phyloP scores from a whole-genome alignment of 2,888 invertebrate genomes.

The Drepanosiphum platanoidis region DNA sequence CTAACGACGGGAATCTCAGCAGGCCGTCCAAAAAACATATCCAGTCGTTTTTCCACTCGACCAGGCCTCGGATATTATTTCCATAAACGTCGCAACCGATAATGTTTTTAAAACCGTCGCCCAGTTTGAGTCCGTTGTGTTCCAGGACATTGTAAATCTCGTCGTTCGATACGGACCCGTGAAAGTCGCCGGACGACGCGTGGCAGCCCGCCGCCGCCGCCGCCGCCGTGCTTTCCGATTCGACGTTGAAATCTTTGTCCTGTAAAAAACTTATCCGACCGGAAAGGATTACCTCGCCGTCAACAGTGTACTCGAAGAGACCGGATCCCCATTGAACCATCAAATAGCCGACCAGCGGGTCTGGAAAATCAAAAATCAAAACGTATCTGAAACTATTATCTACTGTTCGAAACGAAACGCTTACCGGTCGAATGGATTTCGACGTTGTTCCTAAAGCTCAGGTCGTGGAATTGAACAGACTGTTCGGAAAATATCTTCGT shows the following conservation, averaged over 20 bases:
- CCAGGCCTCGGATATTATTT: not conserved
- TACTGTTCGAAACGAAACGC: too few species aligned
- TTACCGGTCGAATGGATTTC: not conserved
- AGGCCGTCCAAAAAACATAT: conserved; percentile 41
- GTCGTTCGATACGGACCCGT: not conserved
- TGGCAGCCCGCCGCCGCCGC: too few species aligned
- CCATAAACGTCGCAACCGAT: not conserved
- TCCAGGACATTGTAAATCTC: conserved; percentile 15
- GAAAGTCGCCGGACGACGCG: not conserved
- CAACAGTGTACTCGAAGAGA: not conserved
- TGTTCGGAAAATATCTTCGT: not conserved
- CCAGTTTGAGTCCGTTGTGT: conserved; percentile 11
- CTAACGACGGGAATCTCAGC: conserved; percentile 34
- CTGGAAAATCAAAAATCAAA: not conserved
- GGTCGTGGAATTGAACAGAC: not conserved
- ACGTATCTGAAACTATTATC: not conserved
- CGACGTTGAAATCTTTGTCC: not conserved
- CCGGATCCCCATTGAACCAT: conserved; percentile 44
- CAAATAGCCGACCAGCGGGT: not conserved
- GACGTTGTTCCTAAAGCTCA: conserved; percentile 1
- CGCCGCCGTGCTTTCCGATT: too few species aligned
- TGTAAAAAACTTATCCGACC: not conserved
- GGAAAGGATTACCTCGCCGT: not conserved
- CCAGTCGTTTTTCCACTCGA: conserved; percentile 49
- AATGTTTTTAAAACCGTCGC: conserved; percentile 5